These are phyloP conservation scores for Aphelocoma californica DNA, from an alignment of 2,797 vertebrate genomes.

Conservation along the genomic window DNA sequence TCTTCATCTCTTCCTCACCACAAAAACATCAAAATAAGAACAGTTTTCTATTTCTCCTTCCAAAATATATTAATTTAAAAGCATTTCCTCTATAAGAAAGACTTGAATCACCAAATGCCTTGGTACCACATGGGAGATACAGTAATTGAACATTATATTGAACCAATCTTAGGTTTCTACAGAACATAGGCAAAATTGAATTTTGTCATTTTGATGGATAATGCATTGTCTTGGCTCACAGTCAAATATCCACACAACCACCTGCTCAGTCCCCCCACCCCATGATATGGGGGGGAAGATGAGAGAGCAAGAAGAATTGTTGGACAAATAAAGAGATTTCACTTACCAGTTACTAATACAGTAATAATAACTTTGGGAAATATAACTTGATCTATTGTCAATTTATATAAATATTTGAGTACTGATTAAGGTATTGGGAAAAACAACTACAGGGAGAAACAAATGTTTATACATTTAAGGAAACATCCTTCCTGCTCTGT, in stretches of 20 bases:
- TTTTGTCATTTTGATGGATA: conserved; percentile 45
- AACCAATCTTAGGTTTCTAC: conserved; percentile 6
- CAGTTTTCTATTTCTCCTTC: conserved; percentile 16
- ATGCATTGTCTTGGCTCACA: neutral
- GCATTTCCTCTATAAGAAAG: neutral
- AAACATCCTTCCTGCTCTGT: neutral
- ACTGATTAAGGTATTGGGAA: neutral
- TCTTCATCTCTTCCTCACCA: neutral
- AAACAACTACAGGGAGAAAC: neutral
- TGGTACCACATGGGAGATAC: neutral
- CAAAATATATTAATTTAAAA: conserved; percentile 47
- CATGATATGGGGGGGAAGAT: neutral
- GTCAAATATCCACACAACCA: neutral
- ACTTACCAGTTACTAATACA: neutral
- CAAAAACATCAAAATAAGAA: neutral
- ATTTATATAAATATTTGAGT: neutral
- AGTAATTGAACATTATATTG: conserved; percentile 45
- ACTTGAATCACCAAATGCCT: conserved; percentile 4
- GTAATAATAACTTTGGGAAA: neutral
- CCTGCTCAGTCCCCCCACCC: neutral
- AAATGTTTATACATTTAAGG: neutral
- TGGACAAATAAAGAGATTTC: neutral
- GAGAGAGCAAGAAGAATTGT: neutral
- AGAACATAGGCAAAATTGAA: conserved; percentile 21
- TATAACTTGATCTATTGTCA: neutral